Base-by-base conservation (phyloP, 2,113 vertebrate genomes). In the Tragelaphus buxtoni region DNA sequence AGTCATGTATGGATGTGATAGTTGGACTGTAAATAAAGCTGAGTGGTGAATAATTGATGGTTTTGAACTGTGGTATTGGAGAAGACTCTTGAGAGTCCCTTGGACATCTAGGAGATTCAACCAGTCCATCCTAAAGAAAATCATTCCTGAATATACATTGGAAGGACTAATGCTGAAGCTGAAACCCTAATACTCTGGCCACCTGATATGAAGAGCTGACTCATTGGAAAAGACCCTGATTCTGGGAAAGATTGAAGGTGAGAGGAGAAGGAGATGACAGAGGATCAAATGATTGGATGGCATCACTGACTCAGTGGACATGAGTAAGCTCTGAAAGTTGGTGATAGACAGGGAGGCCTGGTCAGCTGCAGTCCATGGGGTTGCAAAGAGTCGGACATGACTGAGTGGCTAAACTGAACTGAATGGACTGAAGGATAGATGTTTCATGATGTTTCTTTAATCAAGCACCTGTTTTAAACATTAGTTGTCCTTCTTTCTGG, bases 231-330 rank as follows among this genome's bases (percentile, higher is more conserved):
- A 35, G n/a, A 69, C 17, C 9, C 17, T 69, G 2, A 20, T 20
- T 9, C 63, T 69, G 63, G 63, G n/a, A 20, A 69, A 35, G 63
- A 69, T 69, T 69, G 63, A 69, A 69, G 9, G 17, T 35, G n/a
- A 17, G n/a, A 10, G 18, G n/a, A 35, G n/a, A 69, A 69, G 18
- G 17, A 20, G 18, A 69, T 0, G 0, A 9, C 63, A 69, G 2
- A 69, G 18, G 9, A 69, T n/a, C n/a, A 35, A 10, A 35, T 69
- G 9, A 20, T 35, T 69, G 63, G 9, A 22, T 69, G 63, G 4
- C 4, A 35, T 35, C n/a, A 69, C n/a, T 10, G 17, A 69, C 17
- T 69, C n/a, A 20, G 3, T 22, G n/a, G 63, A 35, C n/a, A 20
- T 69, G 9, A 35, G 63, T 20, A 69, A 20, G 17, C 1, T 69